A percentile compares a stretch with the other conserved stretches of the same genome.
Conservation (phyloP, 1,140 invertebrate genomes). For the Colletes gigas region DNA sequence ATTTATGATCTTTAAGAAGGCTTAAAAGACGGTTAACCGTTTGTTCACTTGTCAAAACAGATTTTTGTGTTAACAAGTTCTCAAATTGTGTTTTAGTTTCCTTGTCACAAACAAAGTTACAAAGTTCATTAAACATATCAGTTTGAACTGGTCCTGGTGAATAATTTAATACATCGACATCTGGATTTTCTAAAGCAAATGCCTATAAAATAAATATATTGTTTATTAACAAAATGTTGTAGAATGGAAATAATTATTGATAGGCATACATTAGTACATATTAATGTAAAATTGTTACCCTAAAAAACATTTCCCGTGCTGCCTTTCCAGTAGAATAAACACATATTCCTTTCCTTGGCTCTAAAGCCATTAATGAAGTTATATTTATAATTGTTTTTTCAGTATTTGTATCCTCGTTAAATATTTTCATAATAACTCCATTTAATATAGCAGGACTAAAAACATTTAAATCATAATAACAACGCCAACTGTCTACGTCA, state of each 20-base stretch:
- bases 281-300: constrained; percentile 77
- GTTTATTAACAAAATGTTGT: neutral
- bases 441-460: constrained; percentile 90
- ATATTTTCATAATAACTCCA: constrained; percentile 85
- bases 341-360: constrained; percentile 88
- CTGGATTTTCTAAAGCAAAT: constrained; percentile 90
- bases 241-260: neutral
- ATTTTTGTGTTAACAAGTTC: constrained; percentile 82
- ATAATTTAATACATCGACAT: constrained; percentile 92
- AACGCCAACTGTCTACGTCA: constrained; percentile 83
- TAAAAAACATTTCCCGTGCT: constrained; percentile 95
- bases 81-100: constrained; percentile 85
- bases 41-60: constrained; percentile 87
- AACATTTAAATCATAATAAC: constrained; percentile 91
- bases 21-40: constrained; percentile 89
- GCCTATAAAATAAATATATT: constrained; percentile 68
- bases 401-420: constrained; percentile 77
- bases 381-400: constrained; percentile 90
- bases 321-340: constrained; percentile 95
- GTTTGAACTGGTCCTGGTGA: constrained; percentile 96
- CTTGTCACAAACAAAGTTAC: constrained; percentile 82
- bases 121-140: constrained; percentile 90
- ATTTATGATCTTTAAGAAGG: constrained; percentile 87
- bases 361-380: constrained; percentile 90
- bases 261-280: neutral